Conservation (phyloP, 2,888 invertebrate genomes). For the Amphimallon solstitiale region DNA sequence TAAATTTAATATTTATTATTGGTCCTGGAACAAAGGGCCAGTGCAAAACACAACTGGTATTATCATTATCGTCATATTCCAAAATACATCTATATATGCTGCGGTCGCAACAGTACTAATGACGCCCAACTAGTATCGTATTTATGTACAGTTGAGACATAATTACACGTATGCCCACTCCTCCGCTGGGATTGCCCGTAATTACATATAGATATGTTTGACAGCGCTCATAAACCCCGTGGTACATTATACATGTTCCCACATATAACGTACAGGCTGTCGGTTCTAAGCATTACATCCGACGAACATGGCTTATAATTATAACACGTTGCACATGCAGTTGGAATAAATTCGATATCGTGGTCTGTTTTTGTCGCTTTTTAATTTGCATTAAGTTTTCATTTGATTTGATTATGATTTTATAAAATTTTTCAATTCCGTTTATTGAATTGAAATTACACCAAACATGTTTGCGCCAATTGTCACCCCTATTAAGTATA, state of each 20-base stretch:
- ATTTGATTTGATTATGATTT: no score
- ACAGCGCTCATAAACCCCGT: conserved; percentile 12
- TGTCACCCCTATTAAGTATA: no score
- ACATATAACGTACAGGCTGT: not conserved
- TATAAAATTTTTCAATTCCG: no score
- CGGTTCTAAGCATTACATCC: no score
- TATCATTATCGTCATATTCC: conserved; percentile 16
- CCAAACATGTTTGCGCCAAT: no score
- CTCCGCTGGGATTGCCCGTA: conserved; percentile 9
- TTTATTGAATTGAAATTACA: no score
- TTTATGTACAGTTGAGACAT: conserved; percentile 17
- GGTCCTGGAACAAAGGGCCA: not conserved
- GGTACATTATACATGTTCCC: conserved; percentile 1
- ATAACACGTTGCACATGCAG: no score
- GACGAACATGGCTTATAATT: no score
- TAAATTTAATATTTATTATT: not conserved
- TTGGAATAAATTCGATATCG: no score
- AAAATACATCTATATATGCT: not conserved
- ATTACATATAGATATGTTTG: conserved; percentile 15
- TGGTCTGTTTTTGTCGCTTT: no score
- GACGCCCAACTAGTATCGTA: conserved; percentile 16
- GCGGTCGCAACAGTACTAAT: conserved; percentile 2
- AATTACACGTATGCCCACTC: conserved; percentile 7
- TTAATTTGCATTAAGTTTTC: no score
- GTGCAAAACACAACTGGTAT: conserved; percentile 3